Base-by-base conservation (phyloP, 2,113 vertebrate genomes). In the human region DNA sequence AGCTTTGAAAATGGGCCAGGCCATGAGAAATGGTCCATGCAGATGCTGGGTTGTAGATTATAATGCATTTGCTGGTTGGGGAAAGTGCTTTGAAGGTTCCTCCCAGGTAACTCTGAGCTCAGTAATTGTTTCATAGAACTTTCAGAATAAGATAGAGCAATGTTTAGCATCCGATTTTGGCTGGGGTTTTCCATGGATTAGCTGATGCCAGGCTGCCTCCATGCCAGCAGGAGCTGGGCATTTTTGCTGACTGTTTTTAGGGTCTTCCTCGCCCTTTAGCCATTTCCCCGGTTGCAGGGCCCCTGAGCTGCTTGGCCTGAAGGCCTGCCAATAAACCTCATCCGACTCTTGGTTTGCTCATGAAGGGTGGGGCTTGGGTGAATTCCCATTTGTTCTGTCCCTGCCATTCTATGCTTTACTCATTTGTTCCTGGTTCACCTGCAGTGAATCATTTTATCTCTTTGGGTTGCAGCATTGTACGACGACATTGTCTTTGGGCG, bases 151-250 rank as follows among this genome's bases (percentile, higher is more conserved):
- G 57, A 88, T 1, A 40, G 50, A 89, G 55, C 78, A 6, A 8
- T 2, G 5, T 38, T 83, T 12, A 59, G 86, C 3, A 2, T 7
- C 3, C 0, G 16, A 2, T 18, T n/a, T 90, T 61, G 50, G 20
- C 45, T 61, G 18, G 40, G 8, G 66, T 43, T 89, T 1, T 10
- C 3, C 8, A 3, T 20, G 84, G 61, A 35, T 70, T 35, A 6
- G 22, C 88, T 27, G 45, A 12, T 2, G 17, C 4, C 6, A 1
- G 1, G 5, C 2, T 1, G 0, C 52, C 72, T 14, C 25, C 64
- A 30, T 11, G 9, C 20, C 38, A 9, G 30, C 14, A 45, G 30
- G 8, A 17, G 23, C 30, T n/a, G 0, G 8, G 48, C 27, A 0
- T 86, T 8, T 84, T 12, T 14, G 76, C 20, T 5, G 18, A 30